Evolutionary conservation across 2,797 vertebrate genomes (phyloP).

Genomic region (Parauchenoglanis punctatus): DNA sequence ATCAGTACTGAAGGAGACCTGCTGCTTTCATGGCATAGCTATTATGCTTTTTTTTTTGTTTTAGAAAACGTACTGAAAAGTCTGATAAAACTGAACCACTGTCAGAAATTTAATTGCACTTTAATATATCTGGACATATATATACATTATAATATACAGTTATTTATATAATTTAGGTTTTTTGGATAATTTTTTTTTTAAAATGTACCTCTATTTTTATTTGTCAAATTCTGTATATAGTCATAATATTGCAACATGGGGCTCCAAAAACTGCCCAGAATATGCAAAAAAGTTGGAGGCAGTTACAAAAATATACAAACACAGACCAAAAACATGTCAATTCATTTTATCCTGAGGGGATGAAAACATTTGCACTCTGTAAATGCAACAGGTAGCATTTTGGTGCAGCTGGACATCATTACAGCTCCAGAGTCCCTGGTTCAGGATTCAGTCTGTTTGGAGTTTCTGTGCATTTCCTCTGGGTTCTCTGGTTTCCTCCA

Average conservation of each 20-base stretch:
- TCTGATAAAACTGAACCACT: neutral
- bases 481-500: neutral
- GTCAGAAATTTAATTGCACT: neutral
- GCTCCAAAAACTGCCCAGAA: neutral
- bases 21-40: slow-evolving; percentile 20
- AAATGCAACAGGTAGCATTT: neutral
- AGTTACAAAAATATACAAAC: neutral
- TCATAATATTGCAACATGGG: neutral
- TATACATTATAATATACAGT: neutral
- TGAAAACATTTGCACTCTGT: neutral
- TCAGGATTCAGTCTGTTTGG: neutral
- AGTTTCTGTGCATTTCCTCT: neutral
- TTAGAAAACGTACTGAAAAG: neutral
- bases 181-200: too few relatives aligned
- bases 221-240: neutral
- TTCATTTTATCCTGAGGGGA: neutral
- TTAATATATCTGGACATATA: neutral
- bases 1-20: slow-evolving; percentile 42
- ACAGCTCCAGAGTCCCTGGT: neutral
- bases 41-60: neutral
- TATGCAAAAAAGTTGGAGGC: neutral
- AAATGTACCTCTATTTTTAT: neutral
- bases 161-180: too few relatives aligned
- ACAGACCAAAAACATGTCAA: neutral
- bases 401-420: neutral